phyloP scores from a whole-genome alignment of 2,888 invertebrate genomes.

The Synergus japonicus region DNA sequence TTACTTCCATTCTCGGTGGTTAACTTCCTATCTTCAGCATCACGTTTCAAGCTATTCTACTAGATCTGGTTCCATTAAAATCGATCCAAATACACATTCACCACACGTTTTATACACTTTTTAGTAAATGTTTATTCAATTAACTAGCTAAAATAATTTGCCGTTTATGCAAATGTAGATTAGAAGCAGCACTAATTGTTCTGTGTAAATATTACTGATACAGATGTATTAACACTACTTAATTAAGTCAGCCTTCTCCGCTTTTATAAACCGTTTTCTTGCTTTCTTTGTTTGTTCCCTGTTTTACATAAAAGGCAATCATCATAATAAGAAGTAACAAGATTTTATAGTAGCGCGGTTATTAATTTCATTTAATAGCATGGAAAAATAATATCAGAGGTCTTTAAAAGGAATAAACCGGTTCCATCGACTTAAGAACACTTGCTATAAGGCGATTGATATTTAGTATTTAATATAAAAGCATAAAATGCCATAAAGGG shows the following conservation, averaged over 20 bases:
- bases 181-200: too few species aligned
- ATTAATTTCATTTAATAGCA: conserved; percentile 49
- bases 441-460: conserved; percentile 29
- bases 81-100: too few species aligned
- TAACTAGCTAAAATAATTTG: too few species aligned
- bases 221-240: too few species aligned
- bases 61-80: too few species aligned
- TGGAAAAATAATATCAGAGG: conserved; percentile 26
- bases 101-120: too few species aligned
- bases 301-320: conserved; percentile 25
- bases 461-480: conserved; percentile 10
- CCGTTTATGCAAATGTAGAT: too few species aligned
- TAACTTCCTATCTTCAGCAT: too few species aligned
- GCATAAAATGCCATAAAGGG: neutral
- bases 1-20: too few species aligned
- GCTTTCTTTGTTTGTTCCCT: conserved; percentile 14
- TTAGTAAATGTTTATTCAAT: too few species aligned
- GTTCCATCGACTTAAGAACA: conserved; percentile 45
- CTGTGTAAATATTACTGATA: neutral
- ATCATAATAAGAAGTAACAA: conserved; percentile 25
- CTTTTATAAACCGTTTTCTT: conserved; percentile 11
- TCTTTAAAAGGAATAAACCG: conserved; percentile 41
- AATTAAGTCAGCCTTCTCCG: conserved; percentile 13
- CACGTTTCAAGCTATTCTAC: too few species aligned
- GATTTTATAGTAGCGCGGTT: conserved; percentile 31